A percentile compares a stretch with the other conserved stretches of the same genome.
Conservation (phyloP, 2,113 vertebrate species). For the Cavia porcellus region DNA sequence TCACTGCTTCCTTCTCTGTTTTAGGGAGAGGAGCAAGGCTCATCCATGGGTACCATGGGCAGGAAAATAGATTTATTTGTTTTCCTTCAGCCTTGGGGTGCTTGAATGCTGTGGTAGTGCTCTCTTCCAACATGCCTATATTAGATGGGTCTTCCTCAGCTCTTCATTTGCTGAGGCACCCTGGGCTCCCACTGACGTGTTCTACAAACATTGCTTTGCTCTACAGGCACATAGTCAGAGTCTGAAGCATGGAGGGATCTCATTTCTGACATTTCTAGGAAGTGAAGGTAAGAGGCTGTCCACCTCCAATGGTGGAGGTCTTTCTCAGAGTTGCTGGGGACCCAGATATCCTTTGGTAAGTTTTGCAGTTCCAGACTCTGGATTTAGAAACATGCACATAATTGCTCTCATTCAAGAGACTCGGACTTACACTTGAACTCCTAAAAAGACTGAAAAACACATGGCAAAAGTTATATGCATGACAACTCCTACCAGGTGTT, state of each 20-base stretch:
- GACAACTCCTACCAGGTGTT: not conserved
- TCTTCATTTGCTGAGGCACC: not conserved
- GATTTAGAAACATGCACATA: not conserved
- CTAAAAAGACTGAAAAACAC: not conserved
- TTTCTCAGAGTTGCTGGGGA: not conserved
- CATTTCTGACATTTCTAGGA: not conserved
- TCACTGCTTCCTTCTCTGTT: constrained; percentile 5
- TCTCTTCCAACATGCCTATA: not conserved
- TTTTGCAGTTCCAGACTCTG: not conserved
- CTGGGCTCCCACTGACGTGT: not conserved
- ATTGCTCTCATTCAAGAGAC: not conserved
- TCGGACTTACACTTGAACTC: not conserved
- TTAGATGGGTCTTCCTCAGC: not conserved
- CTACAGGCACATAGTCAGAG: not conserved
- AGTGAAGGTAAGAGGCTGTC: too few relatives aligned
- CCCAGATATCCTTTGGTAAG: not conserved
- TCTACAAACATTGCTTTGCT: not conserved
- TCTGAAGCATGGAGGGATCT: not conserved
- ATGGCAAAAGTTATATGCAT: not conserved
- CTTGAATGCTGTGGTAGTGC: not conserved
- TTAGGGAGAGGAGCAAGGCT: not conserved
- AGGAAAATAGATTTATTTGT: not conserved
- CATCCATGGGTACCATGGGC: not conserved
- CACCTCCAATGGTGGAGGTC: not conserved
- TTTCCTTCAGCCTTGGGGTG: not conserved